These are phyloP conservation scores for Melanostigma gelatinosum DNA, from an alignment of 2,113 vertebrate species.

Conservation along the genomic window DNA sequence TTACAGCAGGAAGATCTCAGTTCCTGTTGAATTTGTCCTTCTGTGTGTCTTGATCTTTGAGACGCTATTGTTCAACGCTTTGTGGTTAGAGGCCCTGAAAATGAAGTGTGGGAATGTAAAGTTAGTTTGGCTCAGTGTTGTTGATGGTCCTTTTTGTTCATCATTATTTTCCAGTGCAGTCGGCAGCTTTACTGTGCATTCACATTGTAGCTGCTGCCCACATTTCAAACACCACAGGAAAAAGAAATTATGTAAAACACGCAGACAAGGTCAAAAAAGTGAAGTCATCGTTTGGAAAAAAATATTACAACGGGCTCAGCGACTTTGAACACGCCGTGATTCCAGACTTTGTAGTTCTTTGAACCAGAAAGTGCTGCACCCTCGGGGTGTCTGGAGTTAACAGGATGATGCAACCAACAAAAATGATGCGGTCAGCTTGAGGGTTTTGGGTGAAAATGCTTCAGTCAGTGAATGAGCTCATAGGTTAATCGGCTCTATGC, in stretches of 20 bases:
- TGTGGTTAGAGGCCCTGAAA: background rate
- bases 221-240: background rate
- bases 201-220: background rate
- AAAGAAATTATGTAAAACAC: background rate
- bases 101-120: background rate
- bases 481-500: constrained; percentile 15
- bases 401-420: constrained; percentile 11
- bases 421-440: constrained; percentile 18
- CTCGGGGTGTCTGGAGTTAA: constrained; percentile 4
- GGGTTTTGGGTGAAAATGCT: constrained; percentile 28
- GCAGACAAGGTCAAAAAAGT: background rate
- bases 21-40: constrained; percentile 7
- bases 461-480: constrained; percentile 54
- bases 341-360: constrained; percentile 18
- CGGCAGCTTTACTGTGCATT: background rate
- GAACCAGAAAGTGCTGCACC: constrained; percentile 11
- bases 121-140: background rate
- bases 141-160: background rate
- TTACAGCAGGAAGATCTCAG: background rate
- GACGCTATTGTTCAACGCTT: background rate
- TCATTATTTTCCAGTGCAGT: background rate
- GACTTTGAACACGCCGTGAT: background rate
- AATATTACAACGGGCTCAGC: background rate
- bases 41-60: too few relatives aligned
- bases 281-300: background rate